A percentile compares a stretch with the other conserved stretches of the same genome.
Evolutionary conservation across 1,140 invertebrate species (phyloP).

Genomic region (Drosophila nasuta): DNA sequence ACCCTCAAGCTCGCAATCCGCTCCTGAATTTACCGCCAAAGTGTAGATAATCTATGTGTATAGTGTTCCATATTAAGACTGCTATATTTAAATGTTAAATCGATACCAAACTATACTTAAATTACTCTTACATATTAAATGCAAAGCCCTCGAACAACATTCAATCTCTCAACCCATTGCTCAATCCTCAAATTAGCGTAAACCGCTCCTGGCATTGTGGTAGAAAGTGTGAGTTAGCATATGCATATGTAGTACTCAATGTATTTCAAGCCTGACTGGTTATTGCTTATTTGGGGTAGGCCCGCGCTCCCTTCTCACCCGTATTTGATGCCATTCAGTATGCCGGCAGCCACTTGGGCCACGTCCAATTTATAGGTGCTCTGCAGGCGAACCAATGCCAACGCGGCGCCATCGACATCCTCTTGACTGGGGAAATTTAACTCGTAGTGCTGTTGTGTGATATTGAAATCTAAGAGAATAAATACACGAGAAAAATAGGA

Average conservation of each 20-base stretch:
- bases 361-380: constrained; percentile 98
- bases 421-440: constrained; percentile 94
- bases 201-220: constrained; percentile 22
- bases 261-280: constrained; percentile 74
- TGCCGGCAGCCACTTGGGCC: constrained; percentile 93
- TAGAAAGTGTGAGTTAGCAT: constrained; percentile 4
- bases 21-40: not conserved
- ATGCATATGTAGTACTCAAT: constrained; percentile 27
- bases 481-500: not conserved
- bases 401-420: constrained; percentile 96
- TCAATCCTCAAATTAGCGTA: not conserved
- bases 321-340: constrained; percentile 93
- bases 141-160: not conserved
- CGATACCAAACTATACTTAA: not conserved
- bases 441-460: constrained; percentile 87
- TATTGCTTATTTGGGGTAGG: constrained; percentile 64
- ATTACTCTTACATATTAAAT: not conserved
- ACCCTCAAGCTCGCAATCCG: not conserved
- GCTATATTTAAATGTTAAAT: not conserved
- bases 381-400: constrained; percentile 96
- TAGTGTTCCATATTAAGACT: too few species aligned
- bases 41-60: not conserved
- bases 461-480: constrained; percentile 56
- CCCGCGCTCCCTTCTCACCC: constrained; percentile 86
- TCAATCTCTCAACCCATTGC: not conserved